A percentile compares a stretch with the other conserved stretches of the same genome.
phyloP scores from a whole-genome alignment of 2,113 vertebrate genomes.

The Aptenodytes patagonicus region DNA sequence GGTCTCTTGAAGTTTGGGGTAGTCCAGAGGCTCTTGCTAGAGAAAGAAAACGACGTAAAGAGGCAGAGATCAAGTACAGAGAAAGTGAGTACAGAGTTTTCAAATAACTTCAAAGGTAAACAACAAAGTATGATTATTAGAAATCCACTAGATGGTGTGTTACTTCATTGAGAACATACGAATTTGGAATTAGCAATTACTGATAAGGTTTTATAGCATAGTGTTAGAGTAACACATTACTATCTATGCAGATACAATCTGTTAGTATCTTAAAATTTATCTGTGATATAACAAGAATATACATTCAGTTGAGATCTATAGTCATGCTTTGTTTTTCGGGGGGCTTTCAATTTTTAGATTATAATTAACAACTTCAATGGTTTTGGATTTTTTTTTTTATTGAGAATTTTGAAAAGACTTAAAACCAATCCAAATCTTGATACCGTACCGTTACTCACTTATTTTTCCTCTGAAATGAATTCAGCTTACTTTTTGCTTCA shows the following conservation, averaged over 20 bases:
- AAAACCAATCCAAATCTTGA: background rate
- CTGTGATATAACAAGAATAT: background rate
- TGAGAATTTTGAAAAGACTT: background rate
- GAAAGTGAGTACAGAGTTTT: constrained; percentile 83
- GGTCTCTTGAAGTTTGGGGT: constrained; percentile 96
- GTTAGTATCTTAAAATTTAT: background rate
- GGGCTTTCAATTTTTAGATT: background rate
- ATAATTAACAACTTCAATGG: background rate
- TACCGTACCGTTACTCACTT: accelerated
- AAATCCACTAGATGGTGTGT: background rate
- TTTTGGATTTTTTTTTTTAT: background rate
- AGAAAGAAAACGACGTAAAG: constrained; percentile 88
- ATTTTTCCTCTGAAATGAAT: background rate
- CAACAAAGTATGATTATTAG: background rate
- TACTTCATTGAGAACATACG: background rate
- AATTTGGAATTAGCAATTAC: background rate
- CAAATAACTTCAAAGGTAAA: background rate
- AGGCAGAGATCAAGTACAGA: constrained; percentile 89
- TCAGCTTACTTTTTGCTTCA: background rate
- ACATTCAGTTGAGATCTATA: background rate
- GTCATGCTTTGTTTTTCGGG: background rate
- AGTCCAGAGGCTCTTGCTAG: constrained; percentile 92
- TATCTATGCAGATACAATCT: background rate
- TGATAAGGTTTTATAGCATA: background rate
- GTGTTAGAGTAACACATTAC: background rate